A percentile compares a stretch with the other conserved stretches of the same genome.
Conservation (phyloP, 1,140 invertebrate species). For the Lucilia cuprina region DNA sequence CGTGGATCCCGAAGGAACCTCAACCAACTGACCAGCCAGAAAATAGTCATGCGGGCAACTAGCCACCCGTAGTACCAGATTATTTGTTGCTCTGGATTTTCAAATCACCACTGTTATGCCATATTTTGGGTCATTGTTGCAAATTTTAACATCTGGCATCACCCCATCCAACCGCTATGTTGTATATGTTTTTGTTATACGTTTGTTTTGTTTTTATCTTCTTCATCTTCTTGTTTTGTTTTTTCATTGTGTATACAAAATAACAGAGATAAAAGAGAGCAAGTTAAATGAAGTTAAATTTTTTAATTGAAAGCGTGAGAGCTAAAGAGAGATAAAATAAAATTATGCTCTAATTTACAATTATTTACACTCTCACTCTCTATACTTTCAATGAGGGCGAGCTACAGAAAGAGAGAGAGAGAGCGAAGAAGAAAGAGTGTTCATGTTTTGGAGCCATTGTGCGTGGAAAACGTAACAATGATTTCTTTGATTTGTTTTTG, state of each 20-base stretch:
- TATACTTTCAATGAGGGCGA: background rate
- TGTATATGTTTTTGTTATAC: background rate
- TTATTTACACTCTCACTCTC: background rate
- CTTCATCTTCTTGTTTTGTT: too few species aligned
- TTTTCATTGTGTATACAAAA: background rate
- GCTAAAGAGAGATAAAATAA: background rate
- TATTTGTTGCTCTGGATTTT: too few species aligned
- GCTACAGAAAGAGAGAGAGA: background rate
- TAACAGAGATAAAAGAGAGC: background rate
- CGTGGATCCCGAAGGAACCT: too few species aligned
- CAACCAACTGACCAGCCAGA: too few species aligned
- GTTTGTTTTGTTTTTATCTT: background rate
- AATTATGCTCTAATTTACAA: background rate
- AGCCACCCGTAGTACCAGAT: too few species aligned
- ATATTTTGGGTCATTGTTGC: too few species aligned
- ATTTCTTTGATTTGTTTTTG: background rate
- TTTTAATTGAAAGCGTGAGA: background rate
- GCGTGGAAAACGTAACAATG: constrained; percentile 1
- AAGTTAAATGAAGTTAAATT: background rate
- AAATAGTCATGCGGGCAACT: too few species aligned
- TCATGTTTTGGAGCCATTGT: background rate
- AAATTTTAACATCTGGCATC: background rate
- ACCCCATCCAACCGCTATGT: background rate
- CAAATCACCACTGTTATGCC: too few species aligned
- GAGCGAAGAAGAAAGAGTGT: too few species aligned